A percentile compares a stretch with the other conserved stretches of the same genome.
Conservation (phyloP, 2,797 vertebrate species). For the Crocidura indochinensis region DNA sequence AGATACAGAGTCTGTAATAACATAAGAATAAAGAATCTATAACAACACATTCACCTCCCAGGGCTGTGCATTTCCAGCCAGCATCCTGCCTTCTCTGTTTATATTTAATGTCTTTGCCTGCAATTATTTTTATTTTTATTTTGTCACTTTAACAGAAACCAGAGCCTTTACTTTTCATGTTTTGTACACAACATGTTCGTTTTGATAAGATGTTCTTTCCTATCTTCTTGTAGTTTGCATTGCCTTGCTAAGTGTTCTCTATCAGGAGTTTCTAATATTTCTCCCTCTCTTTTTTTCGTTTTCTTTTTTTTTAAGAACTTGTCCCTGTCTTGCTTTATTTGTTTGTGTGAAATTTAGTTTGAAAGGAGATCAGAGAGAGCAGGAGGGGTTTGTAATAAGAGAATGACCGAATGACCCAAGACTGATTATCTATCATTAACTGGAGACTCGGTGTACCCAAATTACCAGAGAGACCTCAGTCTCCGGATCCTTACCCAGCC, state of each 20-base stretch:
- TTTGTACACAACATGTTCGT: constrained; percentile 91
- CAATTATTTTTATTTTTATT: constrained; percentile 92
- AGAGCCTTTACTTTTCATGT: constrained; percentile 87
- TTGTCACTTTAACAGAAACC: constrained; percentile 92
- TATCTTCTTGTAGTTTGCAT: constrained; percentile 87
- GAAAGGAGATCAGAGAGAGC: constrained; percentile 96
- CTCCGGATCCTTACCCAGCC: constrained; percentile 94
- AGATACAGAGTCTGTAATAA: constrained; percentile 74
- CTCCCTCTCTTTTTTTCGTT: constrained; percentile 63
- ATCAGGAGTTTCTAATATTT: constrained; percentile 88
- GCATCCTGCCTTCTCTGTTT: constrained; percentile 88
- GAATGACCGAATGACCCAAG: constrained; percentile 99
- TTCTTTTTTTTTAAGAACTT: constrained; percentile 85
- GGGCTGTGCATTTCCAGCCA: constrained; percentile 83
- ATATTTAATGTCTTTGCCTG: constrained; percentile 88
- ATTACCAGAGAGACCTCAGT: constrained; percentile 98
- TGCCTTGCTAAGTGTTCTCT: constrained; percentile 88
- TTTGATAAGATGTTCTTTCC: constrained; percentile 91
- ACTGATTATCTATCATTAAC: constrained; percentile 99
- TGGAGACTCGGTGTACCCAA: constrained; percentile 98
- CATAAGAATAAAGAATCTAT: constrained; percentile 69
- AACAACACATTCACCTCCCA: constrained; percentile 77
- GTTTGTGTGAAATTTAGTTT: constrained; percentile 95
- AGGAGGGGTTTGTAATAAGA: constrained; percentile 94
- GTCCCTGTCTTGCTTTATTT: constrained; percentile 95